Conservation (phyloP, 2,888 invertebrate genomes). For the Epicampocera succincta region DNA sequence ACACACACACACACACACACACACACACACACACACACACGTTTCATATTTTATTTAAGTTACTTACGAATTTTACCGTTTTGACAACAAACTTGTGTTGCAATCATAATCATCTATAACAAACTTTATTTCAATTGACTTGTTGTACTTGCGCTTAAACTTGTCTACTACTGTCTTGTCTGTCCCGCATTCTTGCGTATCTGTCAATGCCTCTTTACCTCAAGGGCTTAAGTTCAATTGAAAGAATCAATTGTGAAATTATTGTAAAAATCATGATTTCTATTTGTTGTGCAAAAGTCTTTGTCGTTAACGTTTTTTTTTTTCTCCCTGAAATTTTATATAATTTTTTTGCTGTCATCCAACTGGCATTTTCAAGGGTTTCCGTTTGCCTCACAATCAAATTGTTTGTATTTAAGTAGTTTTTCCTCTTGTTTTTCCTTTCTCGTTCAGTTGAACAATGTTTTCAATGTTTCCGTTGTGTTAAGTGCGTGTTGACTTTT, state of each 20-base stretch:
- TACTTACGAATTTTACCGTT: slow-evolving; percentile 41
- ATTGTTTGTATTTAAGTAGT: slow-evolving; percentile 45
- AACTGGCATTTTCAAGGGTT: slow-evolving; percentile 40
- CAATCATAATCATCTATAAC: slow-evolving; percentile 58
- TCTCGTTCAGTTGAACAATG: slow-evolving; percentile 18
- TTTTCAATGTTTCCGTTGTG: slow-evolving; percentile 67
- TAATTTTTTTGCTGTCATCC: slow-evolving; percentile 19
- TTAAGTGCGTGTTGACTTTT: slow-evolving; percentile 65
- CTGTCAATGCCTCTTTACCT: slow-evolving; percentile 52
- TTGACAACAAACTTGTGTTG: slow-evolving; percentile 66
- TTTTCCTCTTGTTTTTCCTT: slow-evolving; percentile 17
- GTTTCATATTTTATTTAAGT: background rate
- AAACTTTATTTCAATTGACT: slow-evolving; percentile 65
- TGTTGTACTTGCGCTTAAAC: slow-evolving; percentile 21
- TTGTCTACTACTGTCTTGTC: slow-evolving; percentile 7
- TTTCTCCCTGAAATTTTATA: background rate
- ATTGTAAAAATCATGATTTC: slow-evolving; percentile 56
- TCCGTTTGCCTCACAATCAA: slow-evolving; percentile 31
- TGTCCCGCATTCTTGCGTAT: slow-evolving; percentile 29
- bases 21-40: too few species aligned
- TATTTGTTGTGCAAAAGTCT: slow-evolving; percentile 29
- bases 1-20: too few species aligned
- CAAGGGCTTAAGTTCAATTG: slow-evolving; percentile 67
- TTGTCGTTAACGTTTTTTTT: slow-evolving; percentile 2
- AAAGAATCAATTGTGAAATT: slow-evolving; percentile 63